These are phyloP conservation scores for Calypte anna DNA, from an alignment of 2,113 vertebrate species.

Conservation along the genomic window DNA sequence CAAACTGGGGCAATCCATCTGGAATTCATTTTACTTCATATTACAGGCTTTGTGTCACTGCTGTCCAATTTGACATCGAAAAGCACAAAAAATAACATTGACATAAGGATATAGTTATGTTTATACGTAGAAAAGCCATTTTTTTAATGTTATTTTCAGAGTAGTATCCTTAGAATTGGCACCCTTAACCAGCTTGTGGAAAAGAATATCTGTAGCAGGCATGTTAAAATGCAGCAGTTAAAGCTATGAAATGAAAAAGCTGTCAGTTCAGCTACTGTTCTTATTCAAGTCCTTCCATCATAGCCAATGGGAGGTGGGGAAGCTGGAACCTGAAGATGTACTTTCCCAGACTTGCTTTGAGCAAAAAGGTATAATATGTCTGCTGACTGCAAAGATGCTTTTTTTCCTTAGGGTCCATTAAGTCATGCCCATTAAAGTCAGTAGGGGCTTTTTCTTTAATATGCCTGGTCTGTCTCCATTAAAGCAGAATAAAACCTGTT, in stretches of 20 bases:
- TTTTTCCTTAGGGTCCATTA: not conserved
- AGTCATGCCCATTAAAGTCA: not conserved
- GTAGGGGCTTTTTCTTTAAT: not conserved
- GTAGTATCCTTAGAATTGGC: conserved; percentile 52
- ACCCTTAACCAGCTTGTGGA: conserved; percentile 18
- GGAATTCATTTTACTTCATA: conserved; percentile 69
- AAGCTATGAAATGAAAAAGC: not conserved
- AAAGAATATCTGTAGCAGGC: not conserved
- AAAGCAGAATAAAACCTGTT: not conserved
- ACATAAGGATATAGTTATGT: conserved; percentile 70
- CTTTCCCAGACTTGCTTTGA: not conserved
- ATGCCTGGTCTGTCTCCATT: not conserved
- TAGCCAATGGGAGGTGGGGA: not conserved
- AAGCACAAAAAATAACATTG: conserved; percentile 69
- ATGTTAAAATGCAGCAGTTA: not conserved
- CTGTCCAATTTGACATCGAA: conserved; percentile 70
- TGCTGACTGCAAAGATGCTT: not conserved
- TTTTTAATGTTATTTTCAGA: conserved; percentile 36
- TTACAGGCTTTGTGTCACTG: conserved; percentile 54
- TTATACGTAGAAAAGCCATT: conserved; percentile 28
- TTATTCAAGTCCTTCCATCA: not conserved
- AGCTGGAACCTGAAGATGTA: not conserved
- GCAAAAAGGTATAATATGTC: not conserved
- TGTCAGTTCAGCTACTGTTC: conserved; percentile 23
- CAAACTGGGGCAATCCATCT: conserved; percentile 61